Evolutionary conservation across 2,888 invertebrate species (phyloP), one percentile per base, ranked within the genome.

Genomic region (Oscheius sp.): DNA sequence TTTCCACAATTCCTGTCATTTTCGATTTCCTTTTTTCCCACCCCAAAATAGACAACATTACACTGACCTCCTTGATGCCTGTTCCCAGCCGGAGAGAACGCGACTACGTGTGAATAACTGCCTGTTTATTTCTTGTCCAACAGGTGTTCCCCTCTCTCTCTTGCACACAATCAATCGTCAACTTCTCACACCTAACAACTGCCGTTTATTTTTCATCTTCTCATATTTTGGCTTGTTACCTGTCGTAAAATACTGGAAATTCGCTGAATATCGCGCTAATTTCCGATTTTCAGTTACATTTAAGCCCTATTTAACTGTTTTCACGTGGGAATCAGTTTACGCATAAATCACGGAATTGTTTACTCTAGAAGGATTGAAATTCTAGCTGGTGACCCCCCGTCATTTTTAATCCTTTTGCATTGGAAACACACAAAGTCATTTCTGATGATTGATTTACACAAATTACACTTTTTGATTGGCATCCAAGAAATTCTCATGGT

Each of bases 331-430:
- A 35, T 25, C 27, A 25, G 29, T 58, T 29, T 58, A 29, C 29
- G 29, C 58, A 58, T 58, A 58, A 58, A 27, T 27, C 27, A 29
- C 9, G 27, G 55, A 27, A 58, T 25, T 58, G 58, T 58, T 58
- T 58, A 58, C 58, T 29, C n/a, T 29, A 18, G 13, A 58, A 58
- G 58, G 58, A 58, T 58, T 58, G 58, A 58, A 58, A 3, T 58
- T 58, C 29, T 7, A 58, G 13, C 29, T 27, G n/a, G 13, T 55
- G 55, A 13, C 58, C 35, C 58, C 25, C 35, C 35, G 35, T 35
- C 7, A 23, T 27, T 58, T 58, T 58, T 58, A 29, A 49, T 16
- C 49, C 49, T n/a, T 5, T 5, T 49, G 49, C 49, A 3, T 49
- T 49, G 49, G 18, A 49, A 49, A 35, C 35, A 35, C 9, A 35